phyloP scores from a whole-genome alignment of 1,140 invertebrate species.

The Leptopilina clavipes region DNA sequence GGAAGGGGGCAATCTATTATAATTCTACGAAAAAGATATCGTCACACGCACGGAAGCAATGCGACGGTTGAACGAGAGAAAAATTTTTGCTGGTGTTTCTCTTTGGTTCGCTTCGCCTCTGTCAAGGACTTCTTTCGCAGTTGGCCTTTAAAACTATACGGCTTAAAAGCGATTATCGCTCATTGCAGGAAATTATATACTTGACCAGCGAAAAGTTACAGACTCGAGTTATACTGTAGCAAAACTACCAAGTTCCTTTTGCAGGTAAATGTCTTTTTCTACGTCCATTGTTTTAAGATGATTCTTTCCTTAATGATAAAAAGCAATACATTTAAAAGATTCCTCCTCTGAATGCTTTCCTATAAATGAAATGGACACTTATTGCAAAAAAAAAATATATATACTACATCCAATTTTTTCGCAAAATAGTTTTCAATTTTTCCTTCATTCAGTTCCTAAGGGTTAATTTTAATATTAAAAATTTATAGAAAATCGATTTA shows the following conservation, averaged over 20 bases:
- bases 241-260: slow-evolving; percentile 9
- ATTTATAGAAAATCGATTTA: too few relatives aligned
- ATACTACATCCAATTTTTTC: background rate
- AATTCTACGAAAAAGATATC: slow-evolving; percentile 40
- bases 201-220: slow-evolving; percentile 11
- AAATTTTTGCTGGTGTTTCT: slow-evolving; percentile 48
- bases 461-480: too few relatives aligned
- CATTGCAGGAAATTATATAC: slow-evolving; percentile 48
- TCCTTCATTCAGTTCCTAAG: too few relatives aligned
- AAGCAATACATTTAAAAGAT: background rate
- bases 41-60: slow-evolving; percentile 37
- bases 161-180: slow-evolving; percentile 52
- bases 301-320: slow-evolving; percentile 10
- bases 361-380: background rate
- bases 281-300: background rate
- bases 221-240: background rate
- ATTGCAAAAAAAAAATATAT: background rate
- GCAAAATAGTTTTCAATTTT: too few relatives aligned
- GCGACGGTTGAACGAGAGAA: slow-evolving; percentile 37
- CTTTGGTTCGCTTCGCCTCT: slow-evolving; percentile 50
- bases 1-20: slow-evolving; percentile 43
- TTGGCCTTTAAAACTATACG: slow-evolving; percentile 54
- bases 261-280: slow-evolving; percentile 11
- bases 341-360: background rate
- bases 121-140: slow-evolving; percentile 53